A percentile compares a stretch with the other conserved stretches of the same genome.
Evolutionary conservation across 2,113 vertebrate genomes (phyloP).

Genomic region (Pygathrix nemaeus): DNA sequence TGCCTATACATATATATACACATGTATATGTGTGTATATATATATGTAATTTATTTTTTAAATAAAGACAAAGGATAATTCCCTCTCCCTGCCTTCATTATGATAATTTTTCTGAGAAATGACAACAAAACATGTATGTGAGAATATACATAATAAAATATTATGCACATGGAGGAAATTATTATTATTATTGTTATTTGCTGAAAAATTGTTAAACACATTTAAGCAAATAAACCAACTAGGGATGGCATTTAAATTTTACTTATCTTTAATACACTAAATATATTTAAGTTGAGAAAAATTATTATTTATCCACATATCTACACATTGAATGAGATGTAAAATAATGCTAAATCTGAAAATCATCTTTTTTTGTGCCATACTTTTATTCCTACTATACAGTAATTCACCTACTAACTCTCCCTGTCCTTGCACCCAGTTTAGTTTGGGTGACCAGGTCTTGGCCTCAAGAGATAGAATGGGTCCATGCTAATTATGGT

Average conservation of each 20-base stretch:
- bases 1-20: too few relatives aligned
- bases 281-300: background rate
- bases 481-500: background rate
- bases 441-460: background rate
- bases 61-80: background rate
- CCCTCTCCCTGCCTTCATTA: background rate
- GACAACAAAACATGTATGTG: background rate
- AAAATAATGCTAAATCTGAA: background rate
- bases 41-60: background rate
- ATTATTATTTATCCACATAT: background rate
- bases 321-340: background rate
- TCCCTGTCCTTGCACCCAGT: background rate
- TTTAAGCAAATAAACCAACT: background rate
- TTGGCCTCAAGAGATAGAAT: background rate
- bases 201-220: background rate
- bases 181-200: background rate
- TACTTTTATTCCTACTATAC: background rate
- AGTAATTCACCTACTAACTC: background rate
- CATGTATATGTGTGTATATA: fast-evolving
- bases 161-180: background rate
- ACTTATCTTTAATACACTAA: background rate
- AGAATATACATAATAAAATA: background rate
- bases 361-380: background rate
- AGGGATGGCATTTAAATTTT: background rate
- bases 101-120: background rate